Base-by-base conservation (phyloP, 2,797 vertebrate genomes). In the Micrastur ruficollis region DNA sequence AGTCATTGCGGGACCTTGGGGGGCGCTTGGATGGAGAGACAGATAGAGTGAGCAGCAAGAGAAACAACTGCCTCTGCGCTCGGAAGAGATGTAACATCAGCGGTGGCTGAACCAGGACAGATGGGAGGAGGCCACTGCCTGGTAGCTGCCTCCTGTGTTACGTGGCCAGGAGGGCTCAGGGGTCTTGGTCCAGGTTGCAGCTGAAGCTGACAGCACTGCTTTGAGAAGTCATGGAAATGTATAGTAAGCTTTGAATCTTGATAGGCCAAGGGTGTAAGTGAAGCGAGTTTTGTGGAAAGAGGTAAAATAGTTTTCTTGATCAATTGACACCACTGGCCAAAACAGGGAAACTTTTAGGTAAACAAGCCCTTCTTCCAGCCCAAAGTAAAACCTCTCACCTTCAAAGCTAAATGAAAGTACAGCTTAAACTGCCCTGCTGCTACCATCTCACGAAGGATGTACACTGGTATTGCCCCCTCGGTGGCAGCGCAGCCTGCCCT, bases 61-160 rank as follows among this genome's bases (percentile, higher is more conserved):
- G 75, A 89, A 94, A 29, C 7, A 47, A 23, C 16, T 22, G 8
- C 27, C 84, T 20, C 29, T 0, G 9, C 13, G 44, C 29, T 1
- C 1, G 0, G 26, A 79, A 13, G 8, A 67, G n/a, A 52, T 3
- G 23, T 8, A 32, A 34, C 9, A 29, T 5, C 16, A 89, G 20
- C 27, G 36, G 50, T 5, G 62, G 14, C 55, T 81, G 58, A 72
- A 46, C 5, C 11, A 53, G 59, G 50, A 15, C 40, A 36, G 67
- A 5, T 52, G 71, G n/a, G 40, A 87, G 42, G 20, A 67, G 8
- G 25, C 4, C 40, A 31, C 29, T 36, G 61, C 14, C 42, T 66
- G 40, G 32, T 14, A 49, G 3, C 18, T 63, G 9, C 59, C n/a
- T 80, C 7, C 21, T 49, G 1, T 0, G 0, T 31, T 32, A 4